Base-by-base conservation (phyloP, 2,113 vertebrate genomes). In the Sylvietta virens region DNA sequence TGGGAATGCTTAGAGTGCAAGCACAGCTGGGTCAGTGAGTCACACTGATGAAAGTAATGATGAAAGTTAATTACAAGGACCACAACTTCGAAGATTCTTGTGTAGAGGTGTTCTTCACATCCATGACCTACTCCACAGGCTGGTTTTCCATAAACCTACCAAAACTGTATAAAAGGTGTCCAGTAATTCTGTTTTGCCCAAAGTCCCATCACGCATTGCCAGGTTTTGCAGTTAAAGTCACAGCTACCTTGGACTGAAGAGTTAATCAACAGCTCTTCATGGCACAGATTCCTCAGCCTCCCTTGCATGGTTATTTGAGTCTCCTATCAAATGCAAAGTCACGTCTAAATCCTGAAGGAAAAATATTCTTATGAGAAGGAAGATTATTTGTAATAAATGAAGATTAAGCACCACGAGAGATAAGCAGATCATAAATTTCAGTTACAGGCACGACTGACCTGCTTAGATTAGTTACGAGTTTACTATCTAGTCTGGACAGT, bases 381-480 rank as follows among this genome's bases (percentile, higher is more conserved):
- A 90, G 42, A 90, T 56, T 20, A 62, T 33, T 77, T 64, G 51
- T 70, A 88, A 70, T 82, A 78, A 82, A 66, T 2, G 5, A 50
- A 71, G 90, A 88, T 90, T 69, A 80, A 91, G 74, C 15, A 3
- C 42, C 50, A 61, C 3, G 16, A 89, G 58, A 89, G 76, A 93
- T 57, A 94, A 95, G 72, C 57, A 84, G 92, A 88, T 20, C 51
- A 35, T 66, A 84, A 40, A 92, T 87, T 92, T 92, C 86, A 92
- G 74, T 86, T 88, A 62, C 74, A 88, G 91, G 67, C 47, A 50
- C 65, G 39, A 64, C 18, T 11, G 50, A 76, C 69, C 80, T 81
- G 92, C 69, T 92, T 28, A 33, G 64, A 67, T 74, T 77, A 90
- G 56, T 66, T 95, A 69, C 65, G 83, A 86, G 51, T 48, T 94